A percentile compares a stretch with the other conserved stretches of the same genome.
phyloP scores from a whole-genome alignment of 2,113 vertebrate genomes.

The Pangasianodon gigas region DNA sequence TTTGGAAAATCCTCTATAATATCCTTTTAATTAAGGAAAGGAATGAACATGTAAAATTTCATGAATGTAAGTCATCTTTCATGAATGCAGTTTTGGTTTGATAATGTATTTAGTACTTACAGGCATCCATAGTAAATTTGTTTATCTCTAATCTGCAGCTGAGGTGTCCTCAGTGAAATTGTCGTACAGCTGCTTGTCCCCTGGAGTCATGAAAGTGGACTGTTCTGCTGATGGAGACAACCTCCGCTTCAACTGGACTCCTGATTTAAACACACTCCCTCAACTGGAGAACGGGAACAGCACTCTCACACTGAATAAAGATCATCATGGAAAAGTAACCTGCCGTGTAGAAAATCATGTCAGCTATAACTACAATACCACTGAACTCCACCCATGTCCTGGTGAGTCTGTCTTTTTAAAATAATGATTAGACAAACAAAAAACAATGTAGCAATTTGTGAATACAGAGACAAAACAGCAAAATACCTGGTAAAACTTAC shows the following conservation, averaged over 20 bases:
- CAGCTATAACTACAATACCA: not conserved
- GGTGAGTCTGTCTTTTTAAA: not conserved
- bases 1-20: not conserved
- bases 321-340: not conserved
- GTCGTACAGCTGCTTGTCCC: slow-evolving; percentile 21
- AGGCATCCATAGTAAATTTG: no score
- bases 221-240: slow-evolving; percentile 33
- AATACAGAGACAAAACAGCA: not conserved
- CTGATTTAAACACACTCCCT: not conserved
- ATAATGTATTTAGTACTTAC: not conserved
- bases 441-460: not conserved
- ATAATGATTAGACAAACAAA: not conserved
- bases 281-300: not conserved
- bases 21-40: no score
- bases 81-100: no score
- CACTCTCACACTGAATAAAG: not conserved
- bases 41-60: no score
- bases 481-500: no score
- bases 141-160: slow-evolving; percentile 14
- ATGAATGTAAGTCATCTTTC: no score
- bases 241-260: slow-evolving; percentile 1
- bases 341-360: slow-evolving; percentile 33
- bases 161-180: slow-evolving; percentile 21
- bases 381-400: not conserved
- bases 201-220: not conserved